phyloP scores from a whole-genome alignment of 2,797 vertebrate genomes.

The Acrossocheilus fasciatus region DNA sequence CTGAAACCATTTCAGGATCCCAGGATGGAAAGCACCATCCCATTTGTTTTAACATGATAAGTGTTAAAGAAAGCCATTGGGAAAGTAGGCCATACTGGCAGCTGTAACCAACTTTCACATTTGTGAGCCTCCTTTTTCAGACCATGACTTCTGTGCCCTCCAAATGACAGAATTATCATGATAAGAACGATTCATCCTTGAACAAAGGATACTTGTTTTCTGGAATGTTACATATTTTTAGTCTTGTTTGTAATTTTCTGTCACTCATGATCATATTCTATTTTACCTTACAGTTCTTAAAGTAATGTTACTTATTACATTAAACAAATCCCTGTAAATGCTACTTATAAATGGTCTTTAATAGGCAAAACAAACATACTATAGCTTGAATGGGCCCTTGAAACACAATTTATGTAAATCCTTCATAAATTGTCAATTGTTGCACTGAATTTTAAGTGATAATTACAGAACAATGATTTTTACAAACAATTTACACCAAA shows the following conservation, averaged over 20 bases:
- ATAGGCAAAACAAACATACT: no score
- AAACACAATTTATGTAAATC: background rate
- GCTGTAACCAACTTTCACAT: background rate
- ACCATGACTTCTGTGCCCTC: background rate
- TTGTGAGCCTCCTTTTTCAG: background rate
- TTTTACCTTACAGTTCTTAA: background rate
- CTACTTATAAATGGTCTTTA: no score
- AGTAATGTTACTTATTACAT: background rate
- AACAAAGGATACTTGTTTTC: constrained; percentile 8
- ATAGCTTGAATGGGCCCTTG: background rate
- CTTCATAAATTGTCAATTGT: background rate
- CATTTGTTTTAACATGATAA: background rate
- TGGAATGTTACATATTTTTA: background rate
- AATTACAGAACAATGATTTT: no score
- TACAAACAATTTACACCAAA: no score
- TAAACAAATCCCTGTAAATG: no score
- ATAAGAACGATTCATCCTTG: constrained; percentile 40
- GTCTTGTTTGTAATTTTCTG: background rate
- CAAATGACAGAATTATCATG: constrained; percentile 25
- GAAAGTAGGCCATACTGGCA: background rate
- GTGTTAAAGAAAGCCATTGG: background rate
- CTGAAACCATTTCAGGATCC: background rate
- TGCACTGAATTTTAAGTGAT: background rate
- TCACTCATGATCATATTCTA: background rate
- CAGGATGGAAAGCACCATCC: background rate